Evolutionary conservation across 2,113 vertebrate genomes (phyloP).

Genomic region (Serinus canaria): DNA sequence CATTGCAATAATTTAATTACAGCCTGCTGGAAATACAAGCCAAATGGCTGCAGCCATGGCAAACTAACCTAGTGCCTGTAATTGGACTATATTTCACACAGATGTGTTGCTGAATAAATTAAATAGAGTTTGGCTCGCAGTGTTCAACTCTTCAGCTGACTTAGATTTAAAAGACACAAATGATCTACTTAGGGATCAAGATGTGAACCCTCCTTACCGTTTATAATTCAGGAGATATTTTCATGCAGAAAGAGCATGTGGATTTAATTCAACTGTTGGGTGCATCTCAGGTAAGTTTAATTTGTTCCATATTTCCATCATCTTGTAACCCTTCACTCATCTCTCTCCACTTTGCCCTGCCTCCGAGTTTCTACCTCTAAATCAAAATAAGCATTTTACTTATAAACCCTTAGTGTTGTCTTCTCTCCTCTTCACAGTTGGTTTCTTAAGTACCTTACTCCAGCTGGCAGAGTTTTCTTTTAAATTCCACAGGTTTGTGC

Average conservation of each 20-base stretch:
- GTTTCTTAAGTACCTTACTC: background rate
- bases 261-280: background rate
- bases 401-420: background rate
- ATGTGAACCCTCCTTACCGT: background rate
- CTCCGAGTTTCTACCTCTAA: background rate
- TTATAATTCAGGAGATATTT: background rate
- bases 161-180: background rate
- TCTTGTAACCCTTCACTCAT: background rate
- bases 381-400: background rate
- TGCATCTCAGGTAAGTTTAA: background rate
- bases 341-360: background rate
- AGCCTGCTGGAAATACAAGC: slow-evolving; percentile 55
- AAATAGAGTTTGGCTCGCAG: background rate
- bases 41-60: slow-evolving; percentile 37
- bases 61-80: slow-evolving; percentile 55
- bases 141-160: background rate
- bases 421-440: background rate
- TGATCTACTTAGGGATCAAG: background rate
- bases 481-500: background rate
- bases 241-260: background rate
- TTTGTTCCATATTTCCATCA: background rate
- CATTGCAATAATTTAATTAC: slow-evolving; percentile 58
- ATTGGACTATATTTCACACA: slow-evolving; percentile 57
- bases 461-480: background rate
- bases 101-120: slow-evolving; percentile 53